These are phyloP conservation scores for Drosophila antonietae DNA, from an alignment of 2,888 invertebrate genomes.

Conservation along the genomic window DNA sequence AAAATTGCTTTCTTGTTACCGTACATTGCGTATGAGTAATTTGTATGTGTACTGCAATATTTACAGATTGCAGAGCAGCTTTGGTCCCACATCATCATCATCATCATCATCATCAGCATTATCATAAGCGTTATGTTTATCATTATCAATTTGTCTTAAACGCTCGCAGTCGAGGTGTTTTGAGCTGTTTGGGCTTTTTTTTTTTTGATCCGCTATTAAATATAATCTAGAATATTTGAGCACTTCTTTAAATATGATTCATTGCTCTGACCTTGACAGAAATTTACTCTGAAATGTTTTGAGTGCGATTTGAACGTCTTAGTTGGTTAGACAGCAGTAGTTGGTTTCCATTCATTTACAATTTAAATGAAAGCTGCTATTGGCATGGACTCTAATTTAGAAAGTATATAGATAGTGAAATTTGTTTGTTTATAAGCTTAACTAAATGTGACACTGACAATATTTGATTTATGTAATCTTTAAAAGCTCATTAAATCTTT, in stretches of 20 bases:
- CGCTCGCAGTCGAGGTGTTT: conserved; percentile 7
- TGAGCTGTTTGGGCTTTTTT: neutral
- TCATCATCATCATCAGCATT: conserved; percentile 28
- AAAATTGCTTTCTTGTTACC: conserved; percentile 21
- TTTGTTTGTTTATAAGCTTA: neutral
- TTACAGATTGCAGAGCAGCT: conserved; percentile 35
- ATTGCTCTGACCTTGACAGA: conserved; percentile 1
- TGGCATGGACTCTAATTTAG: neutral
- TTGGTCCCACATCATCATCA: conserved; percentile 5
- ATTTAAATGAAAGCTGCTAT: neutral
- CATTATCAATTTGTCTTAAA: conserved; percentile 36
- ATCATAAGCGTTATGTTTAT: conserved; percentile 16
- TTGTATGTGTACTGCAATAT: conserved; percentile 33
- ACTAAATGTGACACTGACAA: too few species aligned
- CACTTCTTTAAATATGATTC: conserved; percentile 21
- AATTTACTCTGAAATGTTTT: neutral
- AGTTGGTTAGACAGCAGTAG: too few species aligned
- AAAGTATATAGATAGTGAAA: neutral
- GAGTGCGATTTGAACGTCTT: neutral
- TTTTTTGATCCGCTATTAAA: conserved; percentile 40
- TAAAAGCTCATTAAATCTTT: neutral
- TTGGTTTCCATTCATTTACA: conserved; percentile 1
- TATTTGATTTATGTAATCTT: neutral
- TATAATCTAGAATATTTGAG: conserved; percentile 55
- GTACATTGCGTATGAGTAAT: conserved; percentile 64